A percentile compares a stretch with the other conserved stretches of the same genome.
phyloP scores from a whole-genome alignment of 1,140 invertebrate genomes.

The Lethocerus indicus region DNA sequence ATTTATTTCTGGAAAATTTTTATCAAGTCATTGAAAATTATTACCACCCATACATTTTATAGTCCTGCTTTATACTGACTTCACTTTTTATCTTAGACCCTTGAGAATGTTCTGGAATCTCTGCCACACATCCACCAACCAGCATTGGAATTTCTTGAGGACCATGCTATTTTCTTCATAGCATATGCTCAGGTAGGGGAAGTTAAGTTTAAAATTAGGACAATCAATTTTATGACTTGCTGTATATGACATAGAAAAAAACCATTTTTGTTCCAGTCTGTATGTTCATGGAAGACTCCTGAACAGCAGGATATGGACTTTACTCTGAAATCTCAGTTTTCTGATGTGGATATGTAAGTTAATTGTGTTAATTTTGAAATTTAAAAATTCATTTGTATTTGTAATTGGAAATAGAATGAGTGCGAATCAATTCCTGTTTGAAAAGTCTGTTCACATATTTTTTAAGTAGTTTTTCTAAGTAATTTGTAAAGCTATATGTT shows the following conservation, averaged over 20 bases:
- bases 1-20: neutral
- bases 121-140: constrained; percentile 25
- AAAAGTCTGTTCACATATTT: neutral
- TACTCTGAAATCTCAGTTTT: constrained; percentile 5
- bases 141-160: constrained; percentile 26
- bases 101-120: constrained; percentile 16
- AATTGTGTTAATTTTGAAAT: neutral
- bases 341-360: constrained; percentile 7
- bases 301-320: constrained; percentile 18
- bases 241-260: neutral
- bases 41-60: neutral
- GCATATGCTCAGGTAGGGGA: constrained; percentile 26
- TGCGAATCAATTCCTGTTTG: neutral
- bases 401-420: neutral
- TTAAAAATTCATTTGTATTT: neutral
- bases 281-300: constrained; percentile 19
- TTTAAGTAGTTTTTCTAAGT: neutral
- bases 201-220: neutral
- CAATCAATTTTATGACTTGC: neutral
- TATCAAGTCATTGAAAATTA: neutral
- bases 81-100: constrained; percentile 19
- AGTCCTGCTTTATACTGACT: neutral
- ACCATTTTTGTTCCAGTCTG: constrained; percentile 18
- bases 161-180: constrained; percentile 26
- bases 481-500: neutral